Percentiles rank a stretch among this genome's conserved stretches.
Conservation (phyloP, 2,797 vertebrate species). For the Sciurus carolinensis region DNA sequence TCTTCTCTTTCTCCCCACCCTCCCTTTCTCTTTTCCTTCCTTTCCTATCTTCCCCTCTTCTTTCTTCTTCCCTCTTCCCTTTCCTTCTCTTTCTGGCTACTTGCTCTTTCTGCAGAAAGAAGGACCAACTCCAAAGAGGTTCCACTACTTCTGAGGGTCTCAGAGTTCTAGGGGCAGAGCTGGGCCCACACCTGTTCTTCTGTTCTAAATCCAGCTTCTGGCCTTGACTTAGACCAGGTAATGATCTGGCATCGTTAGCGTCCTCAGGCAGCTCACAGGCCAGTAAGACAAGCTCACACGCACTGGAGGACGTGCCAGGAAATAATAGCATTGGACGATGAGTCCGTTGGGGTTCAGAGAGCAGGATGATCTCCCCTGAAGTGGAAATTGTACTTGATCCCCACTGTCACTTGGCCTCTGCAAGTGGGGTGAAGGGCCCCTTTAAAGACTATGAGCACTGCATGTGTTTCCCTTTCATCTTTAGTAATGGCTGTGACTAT, state of each 20-base stretch:
- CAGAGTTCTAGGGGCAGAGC: not conserved
- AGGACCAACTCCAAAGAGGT: not conserved
- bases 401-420: not conserved
- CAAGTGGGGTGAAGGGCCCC: not conserved
- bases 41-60: no score
- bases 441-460: not conserved
- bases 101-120: not conserved
- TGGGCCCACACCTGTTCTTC: not conserved
- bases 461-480: not conserved
- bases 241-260: not conserved
- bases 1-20: not conserved
- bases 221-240: not conserved
- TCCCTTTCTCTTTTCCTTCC: not conserved
- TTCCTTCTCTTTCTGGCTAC: not conserved
- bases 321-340: not conserved
- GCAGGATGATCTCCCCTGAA: accelerated
- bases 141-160: not conserved
- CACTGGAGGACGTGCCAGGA: not conserved
- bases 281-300: not conserved
- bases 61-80: not conserved
- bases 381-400: not conserved
- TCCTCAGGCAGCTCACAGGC: not conserved
- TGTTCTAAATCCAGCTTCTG: not conserved
- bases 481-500: not conserved
- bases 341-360: not conserved